Base-by-base conservation (phyloP, 2,797 vertebrate genomes). In the Sebastes goodei region DNA sequence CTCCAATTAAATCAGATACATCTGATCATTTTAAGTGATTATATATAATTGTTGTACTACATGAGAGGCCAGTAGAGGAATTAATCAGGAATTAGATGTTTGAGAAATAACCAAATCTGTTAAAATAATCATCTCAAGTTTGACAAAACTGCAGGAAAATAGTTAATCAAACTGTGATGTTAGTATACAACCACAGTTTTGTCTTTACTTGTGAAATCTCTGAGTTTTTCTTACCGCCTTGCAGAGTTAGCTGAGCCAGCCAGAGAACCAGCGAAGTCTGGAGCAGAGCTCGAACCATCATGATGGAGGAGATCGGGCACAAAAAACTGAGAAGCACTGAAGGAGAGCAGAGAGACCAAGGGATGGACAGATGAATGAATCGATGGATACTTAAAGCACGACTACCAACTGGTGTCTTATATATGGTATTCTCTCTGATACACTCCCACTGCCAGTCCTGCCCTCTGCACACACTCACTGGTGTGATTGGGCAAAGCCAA, bases 241-340 rank as follows among this genome's bases (percentile, higher is more conserved):
- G 96, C 79, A 96, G 93, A 74, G 94, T 95, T 86, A 83, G 83
- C 82, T 93, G 92, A 73, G 90, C 83, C 92, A 96, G 66, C 94
- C 95, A 95, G 83, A 96, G 93, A 61, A 96, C 74, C 94, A 96
- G 89, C 3, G 93, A 94, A 11, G 94, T 95, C 89, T 94, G 94
- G 69, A 96, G 94, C 59, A 96, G 85, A 33, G 84, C 85, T 73
- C 10, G 90, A 78, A 88, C 92, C 93, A 94, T 62, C 96, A 96
- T 96, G 88, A 82, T 90, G 88, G 75, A 86, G 81, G 80, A 85
- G 62, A 71, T 5, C 12, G 12, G 52, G 33, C 1, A 57, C 42
- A n/a, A 56, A 57, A 80, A 52, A 46, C 33, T 30, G 25, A 79
- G 82, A 71, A 62, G 80, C 73, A 64, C 56, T 23, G 74, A 42